These are phyloP conservation scores for Neostethus bicornis DNA, from an alignment of 2,797 vertebrate genomes.

Conservation along the genomic window DNA sequence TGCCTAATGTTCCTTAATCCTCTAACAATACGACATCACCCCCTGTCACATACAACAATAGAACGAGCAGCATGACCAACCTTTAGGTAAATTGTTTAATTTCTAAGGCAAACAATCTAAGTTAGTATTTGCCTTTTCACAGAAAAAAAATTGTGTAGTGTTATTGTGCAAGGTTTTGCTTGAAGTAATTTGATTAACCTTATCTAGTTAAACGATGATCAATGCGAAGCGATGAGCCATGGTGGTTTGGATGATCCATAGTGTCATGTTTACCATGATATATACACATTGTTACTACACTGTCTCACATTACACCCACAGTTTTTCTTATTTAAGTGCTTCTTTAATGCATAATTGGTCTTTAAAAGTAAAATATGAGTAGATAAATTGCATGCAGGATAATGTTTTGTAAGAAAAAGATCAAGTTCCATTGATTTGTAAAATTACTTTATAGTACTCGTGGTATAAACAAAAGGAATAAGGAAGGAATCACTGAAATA, in stretches of 20 bases:
- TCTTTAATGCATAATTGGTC: background rate
- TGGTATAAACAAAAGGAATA: background rate
- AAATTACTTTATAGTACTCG: background rate
- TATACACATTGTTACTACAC: background rate
- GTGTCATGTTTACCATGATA: slow-evolving; percentile 9
- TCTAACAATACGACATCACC: slow-evolving; percentile 16
- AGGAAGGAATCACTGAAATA: too few species aligned
- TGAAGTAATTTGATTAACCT: slow-evolving; percentile 6
- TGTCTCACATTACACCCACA: background rate
- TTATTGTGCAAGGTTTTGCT: background rate
- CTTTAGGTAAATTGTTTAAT: slow-evolving; percentile 20
- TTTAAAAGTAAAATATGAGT: background rate
- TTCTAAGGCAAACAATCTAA: slow-evolving; percentile 32
- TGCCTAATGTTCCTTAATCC: slow-evolving; percentile 36
- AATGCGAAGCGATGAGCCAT: slow-evolving; percentile 19
- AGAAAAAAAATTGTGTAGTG: background rate
- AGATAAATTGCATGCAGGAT: background rate
- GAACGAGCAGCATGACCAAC: slow-evolving; percentile 25
- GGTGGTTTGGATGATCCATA: slow-evolving; percentile 9
- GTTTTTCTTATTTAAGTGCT: background rate
- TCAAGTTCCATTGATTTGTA: background rate
- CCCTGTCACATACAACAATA: slow-evolving; percentile 7
- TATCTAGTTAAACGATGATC: slow-evolving; percentile 10
- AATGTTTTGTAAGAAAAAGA: background rate
- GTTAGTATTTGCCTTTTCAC: too few species aligned